These are phyloP conservation scores for Psilanteris sp. DNA, from an alignment of 1,140 invertebrate species.

Conservation along the genomic window DNA sequence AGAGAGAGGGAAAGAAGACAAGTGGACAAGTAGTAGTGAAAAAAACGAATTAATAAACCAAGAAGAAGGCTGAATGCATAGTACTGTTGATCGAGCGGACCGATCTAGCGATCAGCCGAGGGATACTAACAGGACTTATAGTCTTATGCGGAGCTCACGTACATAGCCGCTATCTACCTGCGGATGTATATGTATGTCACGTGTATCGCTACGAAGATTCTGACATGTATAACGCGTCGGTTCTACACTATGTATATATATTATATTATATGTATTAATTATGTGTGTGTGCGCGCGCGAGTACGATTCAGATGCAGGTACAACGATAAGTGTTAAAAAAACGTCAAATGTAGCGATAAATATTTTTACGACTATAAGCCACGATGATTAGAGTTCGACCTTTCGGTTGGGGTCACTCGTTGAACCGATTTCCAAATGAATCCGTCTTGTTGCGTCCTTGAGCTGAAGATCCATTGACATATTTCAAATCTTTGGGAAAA, in stretches of 20 bases:
- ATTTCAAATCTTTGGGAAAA: no score
- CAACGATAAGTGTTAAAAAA: slow-evolving; percentile 24
- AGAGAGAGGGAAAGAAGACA: no score
- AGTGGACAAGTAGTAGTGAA: not conserved
- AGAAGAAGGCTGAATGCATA: no score
- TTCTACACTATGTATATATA: slow-evolving; percentile 31
- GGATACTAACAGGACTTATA: slow-evolving; percentile 40
- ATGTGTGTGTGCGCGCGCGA: slow-evolving; percentile 13
- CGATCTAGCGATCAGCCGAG: slow-evolving; percentile 5
- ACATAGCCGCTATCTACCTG: slow-evolving; percentile 47
- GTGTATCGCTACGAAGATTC: slow-evolving; percentile 45
- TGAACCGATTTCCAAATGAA: no score
- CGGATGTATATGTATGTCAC: slow-evolving; percentile 43
- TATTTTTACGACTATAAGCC: no score
- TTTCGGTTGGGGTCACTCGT: no score
- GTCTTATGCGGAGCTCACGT: slow-evolving; percentile 20
- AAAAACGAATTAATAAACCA: not conserved
- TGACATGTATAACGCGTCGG: slow-evolving; percentile 46
- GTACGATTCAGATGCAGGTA: slow-evolving; percentile 40
- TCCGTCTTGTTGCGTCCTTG: no score
- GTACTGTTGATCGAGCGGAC: not conserved
- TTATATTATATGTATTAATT: no score
- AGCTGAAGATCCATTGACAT: no score
- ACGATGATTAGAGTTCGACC: no score
- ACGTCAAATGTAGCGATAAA: no score